These are phyloP conservation scores for Leiothrix lutea DNA, from an alignment of 2,113 vertebrate genomes.

Conservation along the genomic window DNA sequence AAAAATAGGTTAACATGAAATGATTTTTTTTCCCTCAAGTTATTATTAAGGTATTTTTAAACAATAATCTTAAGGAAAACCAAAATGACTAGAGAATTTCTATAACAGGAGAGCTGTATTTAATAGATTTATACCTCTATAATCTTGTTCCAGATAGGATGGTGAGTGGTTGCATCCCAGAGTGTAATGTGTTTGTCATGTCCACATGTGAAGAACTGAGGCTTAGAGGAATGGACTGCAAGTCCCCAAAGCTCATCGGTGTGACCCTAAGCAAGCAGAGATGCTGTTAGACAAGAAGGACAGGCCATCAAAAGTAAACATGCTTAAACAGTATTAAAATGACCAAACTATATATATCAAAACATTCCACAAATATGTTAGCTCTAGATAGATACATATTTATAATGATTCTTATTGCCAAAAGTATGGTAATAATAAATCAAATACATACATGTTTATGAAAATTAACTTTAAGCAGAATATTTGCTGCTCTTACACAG, in stretches of 20 bases:
- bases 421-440: background rate
- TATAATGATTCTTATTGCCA: background rate
- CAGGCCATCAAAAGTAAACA: background rate
- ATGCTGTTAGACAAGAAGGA: background rate
- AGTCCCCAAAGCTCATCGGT: constrained; percentile 97
- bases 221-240: constrained; percentile 86
- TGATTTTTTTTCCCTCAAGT: background rate
- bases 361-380: background rate
- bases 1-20: background rate
- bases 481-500: background rate
- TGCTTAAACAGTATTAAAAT: background rate
- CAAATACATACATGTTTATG: background rate
- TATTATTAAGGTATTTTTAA: background rate
- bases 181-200: constrained; percentile 92
- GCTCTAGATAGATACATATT: background rate
- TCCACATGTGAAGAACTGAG: constrained; percentile 93
- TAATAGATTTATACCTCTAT: constrained; percentile 80
- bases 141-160: constrained; percentile 89
- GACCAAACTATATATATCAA: background rate
- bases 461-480: background rate
- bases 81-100: background rate
- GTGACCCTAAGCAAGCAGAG: constrained; percentile 82
- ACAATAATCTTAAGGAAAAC: background rate
- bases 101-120: background rate
- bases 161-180: constrained; percentile 90